phyloP scores from a whole-genome alignment of 2,113 vertebrate genomes.

The Hymenochirus boettgeri region DNA sequence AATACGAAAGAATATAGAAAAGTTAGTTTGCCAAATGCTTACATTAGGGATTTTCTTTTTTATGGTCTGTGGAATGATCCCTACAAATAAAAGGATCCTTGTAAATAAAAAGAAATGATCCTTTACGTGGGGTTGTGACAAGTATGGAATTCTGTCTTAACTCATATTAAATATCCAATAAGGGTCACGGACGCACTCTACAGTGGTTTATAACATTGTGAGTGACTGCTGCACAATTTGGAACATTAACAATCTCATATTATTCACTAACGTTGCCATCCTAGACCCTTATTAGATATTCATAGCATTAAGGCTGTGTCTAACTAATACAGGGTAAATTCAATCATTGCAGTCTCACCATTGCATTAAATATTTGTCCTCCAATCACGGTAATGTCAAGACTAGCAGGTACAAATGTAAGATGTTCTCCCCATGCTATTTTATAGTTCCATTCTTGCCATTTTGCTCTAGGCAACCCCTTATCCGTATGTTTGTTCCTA shows the following conservation, averaged over 20 bases:
- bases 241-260: no score
- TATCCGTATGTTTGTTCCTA: conserved; percentile 61
- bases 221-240: no score
- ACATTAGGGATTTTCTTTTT: not conserved
- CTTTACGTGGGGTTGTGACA: conserved; percentile 27
- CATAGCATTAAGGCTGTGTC: not conserved
- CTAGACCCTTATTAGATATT: no score
- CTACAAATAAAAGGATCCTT: conserved; percentile 55
- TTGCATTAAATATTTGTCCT: conserved; percentile 49
- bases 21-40: no score
- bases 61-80: conserved; percentile 52
- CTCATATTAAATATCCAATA: no score
- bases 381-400: conserved; percentile 48
- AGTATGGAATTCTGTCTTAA: not conserved
- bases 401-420: no score
- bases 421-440: no score
- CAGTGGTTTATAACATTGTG: no score
- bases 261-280: no score
- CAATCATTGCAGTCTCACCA: not conserved
- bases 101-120: conserved; percentile 45
- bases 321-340: no score
- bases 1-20: no score
- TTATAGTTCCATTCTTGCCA: conserved; percentile 50
- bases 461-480: conserved; percentile 65
- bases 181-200: no score